Percentiles rank a stretch among this genome's conserved stretches.
These are phyloP conservation scores for Peromyscus californicus DNA, from an alignment of 2,113 vertebrate species.

Conservation along the genomic window DNA sequence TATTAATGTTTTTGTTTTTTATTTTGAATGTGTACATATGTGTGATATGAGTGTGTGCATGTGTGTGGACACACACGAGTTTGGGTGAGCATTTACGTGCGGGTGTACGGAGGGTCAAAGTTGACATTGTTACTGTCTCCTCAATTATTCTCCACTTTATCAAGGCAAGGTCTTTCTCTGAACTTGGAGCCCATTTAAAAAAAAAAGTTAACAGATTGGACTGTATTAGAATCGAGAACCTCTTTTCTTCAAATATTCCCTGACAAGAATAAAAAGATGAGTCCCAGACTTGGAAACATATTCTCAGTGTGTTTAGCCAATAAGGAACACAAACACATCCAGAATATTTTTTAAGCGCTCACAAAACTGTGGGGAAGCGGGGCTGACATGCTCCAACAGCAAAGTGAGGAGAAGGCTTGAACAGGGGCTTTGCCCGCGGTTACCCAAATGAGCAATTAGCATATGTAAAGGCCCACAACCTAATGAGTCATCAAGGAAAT, in stretches of 20 bases:
- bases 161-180: too few relatives aligned
- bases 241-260: conserved; percentile 7
- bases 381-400: not conserved
- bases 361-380: conserved; percentile 28
- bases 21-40: not conserved
- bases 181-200: not conserved
- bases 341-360: not conserved
- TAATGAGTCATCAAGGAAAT: conserved; percentile 60
- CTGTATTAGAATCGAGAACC: conserved; percentile 24
- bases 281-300: not conserved
- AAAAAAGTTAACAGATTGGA: not conserved
- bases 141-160: too few relatives aligned
- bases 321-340: not conserved
- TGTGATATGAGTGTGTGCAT: not conserved
- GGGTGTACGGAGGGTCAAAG: not conserved
- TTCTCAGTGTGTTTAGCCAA: not conserved
- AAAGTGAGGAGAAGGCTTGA: not conserved
- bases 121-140: not conserved
- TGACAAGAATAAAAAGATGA: not conserved
- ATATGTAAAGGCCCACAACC: not conserved
- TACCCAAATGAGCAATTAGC: not conserved
- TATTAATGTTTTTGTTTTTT: not conserved
- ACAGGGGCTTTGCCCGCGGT: not conserved
- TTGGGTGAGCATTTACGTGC: not conserved
- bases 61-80: not conserved